These are phyloP conservation scores for Zosterops pallidus DNA, from an alignment of 2,113 vertebrate genomes.

Conservation along the genomic window DNA sequence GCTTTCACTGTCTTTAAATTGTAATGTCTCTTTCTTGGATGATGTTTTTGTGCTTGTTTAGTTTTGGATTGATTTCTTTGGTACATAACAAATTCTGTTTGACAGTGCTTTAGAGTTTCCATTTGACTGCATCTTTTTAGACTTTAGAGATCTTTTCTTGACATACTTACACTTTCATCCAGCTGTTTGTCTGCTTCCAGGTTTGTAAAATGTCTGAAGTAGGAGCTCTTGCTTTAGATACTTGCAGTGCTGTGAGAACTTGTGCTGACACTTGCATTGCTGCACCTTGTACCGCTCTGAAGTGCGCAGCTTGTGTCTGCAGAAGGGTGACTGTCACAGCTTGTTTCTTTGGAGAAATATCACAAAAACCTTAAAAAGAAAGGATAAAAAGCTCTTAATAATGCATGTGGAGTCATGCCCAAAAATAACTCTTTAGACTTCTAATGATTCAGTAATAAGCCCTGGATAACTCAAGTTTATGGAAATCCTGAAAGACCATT, in stretches of 20 bases:
- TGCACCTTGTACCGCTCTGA: neutral
- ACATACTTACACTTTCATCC: neutral
- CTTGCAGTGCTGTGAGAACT: neutral
- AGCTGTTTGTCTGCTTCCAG: slow-evolving; percentile 3
- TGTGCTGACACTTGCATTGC: neutral
- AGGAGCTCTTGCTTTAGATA: slow-evolving; percentile 6
- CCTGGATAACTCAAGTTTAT: neutral
- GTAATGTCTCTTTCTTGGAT: neutral
- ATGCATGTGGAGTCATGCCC: neutral
- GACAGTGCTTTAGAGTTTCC: neutral
- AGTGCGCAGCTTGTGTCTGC: neutral
- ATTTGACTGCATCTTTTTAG: neutral
- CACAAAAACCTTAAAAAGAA: neutral
- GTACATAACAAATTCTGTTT: neutral
- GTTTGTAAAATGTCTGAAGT: neutral
- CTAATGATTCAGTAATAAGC: slow-evolving; percentile 6
- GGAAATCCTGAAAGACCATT: slow-evolving; percentile 16
- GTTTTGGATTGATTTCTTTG: neutral
- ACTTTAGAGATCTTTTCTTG: neutral
- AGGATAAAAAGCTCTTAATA: too few relatives aligned
- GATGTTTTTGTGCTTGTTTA: neutral
- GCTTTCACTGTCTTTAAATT: neutral
- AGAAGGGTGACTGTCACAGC: neutral
- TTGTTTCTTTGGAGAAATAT: neutral
- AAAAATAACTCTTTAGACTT: neutral